Conservation (phyloP, 2,888 invertebrate species). For the Lamellibrachia columna region DNA sequence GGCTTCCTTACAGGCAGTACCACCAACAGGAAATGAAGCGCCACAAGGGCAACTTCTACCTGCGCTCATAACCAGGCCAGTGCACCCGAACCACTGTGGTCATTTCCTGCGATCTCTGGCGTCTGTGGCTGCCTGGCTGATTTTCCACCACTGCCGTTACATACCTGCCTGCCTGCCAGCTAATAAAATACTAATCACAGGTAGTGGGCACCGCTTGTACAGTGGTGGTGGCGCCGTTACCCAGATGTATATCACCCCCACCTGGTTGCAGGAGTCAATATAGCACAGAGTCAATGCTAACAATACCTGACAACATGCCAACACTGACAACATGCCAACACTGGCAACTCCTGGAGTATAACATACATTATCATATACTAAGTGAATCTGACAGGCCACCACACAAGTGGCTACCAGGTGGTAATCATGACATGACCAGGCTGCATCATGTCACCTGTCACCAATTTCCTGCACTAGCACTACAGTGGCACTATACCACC, state of each 20-base stretch:
- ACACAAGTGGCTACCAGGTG: neutral
- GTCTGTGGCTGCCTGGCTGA: neutral
- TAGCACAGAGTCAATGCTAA: neutral
- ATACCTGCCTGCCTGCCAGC: neutral
- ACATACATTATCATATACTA: neutral
- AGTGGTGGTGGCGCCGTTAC: neutral
- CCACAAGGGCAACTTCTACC: neutral
- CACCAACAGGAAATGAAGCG: neutral
- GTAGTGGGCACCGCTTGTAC: neutral
- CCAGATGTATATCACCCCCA: neutral
- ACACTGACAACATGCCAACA: too few relatives aligned
- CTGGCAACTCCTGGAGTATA: too few relatives aligned
- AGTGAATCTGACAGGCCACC: neutral
- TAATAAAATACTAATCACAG: conserved; percentile 1
- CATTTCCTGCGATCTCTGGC: neutral
- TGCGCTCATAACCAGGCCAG: neutral
- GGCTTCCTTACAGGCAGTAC: neutral
- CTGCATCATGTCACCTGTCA: neutral
- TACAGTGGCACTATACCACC: neutral
- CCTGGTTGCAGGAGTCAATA: neutral
- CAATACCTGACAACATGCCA: too few relatives aligned
- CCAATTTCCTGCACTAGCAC: neutral
- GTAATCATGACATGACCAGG: neutral
- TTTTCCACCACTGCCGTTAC: neutral
- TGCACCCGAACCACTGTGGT: neutral